These are phyloP conservation scores for Nipponacmea schrenckii DNA, from an alignment of 2,888 invertebrate genomes.

Conservation along the genomic window DNA sequence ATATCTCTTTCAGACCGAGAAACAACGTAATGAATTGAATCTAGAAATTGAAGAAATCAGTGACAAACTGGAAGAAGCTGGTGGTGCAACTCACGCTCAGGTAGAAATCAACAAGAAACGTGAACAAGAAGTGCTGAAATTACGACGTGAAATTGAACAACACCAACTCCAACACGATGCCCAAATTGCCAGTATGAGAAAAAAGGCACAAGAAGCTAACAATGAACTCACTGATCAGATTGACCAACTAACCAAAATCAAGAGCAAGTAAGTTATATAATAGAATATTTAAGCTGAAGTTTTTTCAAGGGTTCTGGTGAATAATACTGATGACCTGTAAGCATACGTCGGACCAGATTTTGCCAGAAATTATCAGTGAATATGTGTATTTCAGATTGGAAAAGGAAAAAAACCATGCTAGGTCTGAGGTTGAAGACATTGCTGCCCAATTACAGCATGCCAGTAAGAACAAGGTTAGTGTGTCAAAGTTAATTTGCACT, in stretches of 20 bases:
- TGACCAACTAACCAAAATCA: not conserved
- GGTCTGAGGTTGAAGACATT: slow-evolving; percentile 97
- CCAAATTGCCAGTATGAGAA: not conserved
- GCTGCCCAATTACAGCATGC: slow-evolving; percentile 96
- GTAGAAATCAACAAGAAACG: slow-evolving; percentile 82
- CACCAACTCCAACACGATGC: not conserved
- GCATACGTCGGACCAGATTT: no score
- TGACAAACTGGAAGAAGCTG: slow-evolving; percentile 83
- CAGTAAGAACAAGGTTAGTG: slow-evolving; percentile 92
- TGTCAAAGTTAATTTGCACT: not conserved
- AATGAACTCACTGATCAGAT: slow-evolving; percentile 1
- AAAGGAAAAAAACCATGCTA: slow-evolving; percentile 98
- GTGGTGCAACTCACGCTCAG: slow-evolving; percentile 97
- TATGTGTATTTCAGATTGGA: slow-evolving; percentile 76
- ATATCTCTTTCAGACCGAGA: slow-evolving; percentile 73
- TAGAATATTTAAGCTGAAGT: no score
- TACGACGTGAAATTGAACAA: not conserved
- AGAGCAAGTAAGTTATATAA: not conserved
- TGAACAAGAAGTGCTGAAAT: not conserved
- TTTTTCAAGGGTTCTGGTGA: no score
- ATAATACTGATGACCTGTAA: no score
- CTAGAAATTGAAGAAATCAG: slow-evolving; percentile 87
- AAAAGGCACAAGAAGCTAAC: not conserved
- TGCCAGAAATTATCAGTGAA: not conserved
- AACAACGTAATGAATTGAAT: slow-evolving; percentile 95